Percentiles rank a stretch among this genome's conserved stretches.
Evolutionary conservation across 1,140 invertebrate genomes (phyloP).

Genomic region (Zaprionus ornatus): DNA sequence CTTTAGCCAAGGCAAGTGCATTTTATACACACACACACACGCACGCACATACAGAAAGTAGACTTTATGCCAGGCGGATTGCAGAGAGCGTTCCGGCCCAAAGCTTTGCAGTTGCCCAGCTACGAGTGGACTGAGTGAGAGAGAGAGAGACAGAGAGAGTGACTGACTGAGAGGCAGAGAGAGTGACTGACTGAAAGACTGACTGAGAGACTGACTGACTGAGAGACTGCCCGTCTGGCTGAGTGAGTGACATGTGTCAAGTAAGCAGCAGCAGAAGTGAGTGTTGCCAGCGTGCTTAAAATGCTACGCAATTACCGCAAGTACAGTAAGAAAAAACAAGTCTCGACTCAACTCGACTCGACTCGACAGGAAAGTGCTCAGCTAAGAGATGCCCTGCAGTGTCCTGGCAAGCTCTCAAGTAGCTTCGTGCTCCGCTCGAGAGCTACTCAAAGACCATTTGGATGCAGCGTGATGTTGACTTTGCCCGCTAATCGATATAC

Average conservation of each 20-base stretch:
- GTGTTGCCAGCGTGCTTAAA: constrained; percentile 59
- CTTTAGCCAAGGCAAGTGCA: constrained; percentile 28
- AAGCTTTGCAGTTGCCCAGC: constrained; percentile 30
- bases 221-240: constrained; percentile 45
- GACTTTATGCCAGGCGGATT: constrained; percentile 45
- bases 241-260: constrained; percentile 76
- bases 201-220: constrained; percentile 55
- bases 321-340: constrained; percentile 49
- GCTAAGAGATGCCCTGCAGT: constrained; percentile 40
- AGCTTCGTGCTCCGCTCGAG: background rate
- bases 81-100: constrained; percentile 10
- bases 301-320: constrained; percentile 73
- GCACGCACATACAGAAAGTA: constrained; percentile 24
- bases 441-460: background rate
- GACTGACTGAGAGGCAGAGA: constrained; percentile 52
- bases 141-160: constrained; percentile 42
- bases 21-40: constrained; percentile 36
- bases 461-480: background rate
- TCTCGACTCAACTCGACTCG: background rate
- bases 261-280: constrained; percentile 47
- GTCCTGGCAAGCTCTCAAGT: background rate
- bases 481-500: background rate
- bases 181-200: constrained; percentile 45
- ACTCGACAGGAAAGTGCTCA: constrained; percentile 15
- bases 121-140: constrained; percentile 25